These are phyloP conservation scores for Spicauda simplicius DNA, from an alignment of 2,888 invertebrate species.

Conservation along the genomic window DNA sequence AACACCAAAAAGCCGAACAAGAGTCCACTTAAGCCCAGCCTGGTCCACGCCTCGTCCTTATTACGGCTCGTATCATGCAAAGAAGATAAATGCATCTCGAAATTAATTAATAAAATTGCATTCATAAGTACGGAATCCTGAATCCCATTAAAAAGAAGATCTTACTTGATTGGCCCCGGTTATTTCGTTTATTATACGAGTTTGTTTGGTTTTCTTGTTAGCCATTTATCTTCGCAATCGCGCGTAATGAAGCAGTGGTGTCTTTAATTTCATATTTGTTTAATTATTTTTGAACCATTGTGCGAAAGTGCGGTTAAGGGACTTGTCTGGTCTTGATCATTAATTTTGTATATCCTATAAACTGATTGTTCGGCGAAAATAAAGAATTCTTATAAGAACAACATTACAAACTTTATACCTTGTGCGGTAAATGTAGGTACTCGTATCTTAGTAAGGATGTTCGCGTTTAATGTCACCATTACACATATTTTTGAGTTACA, in stretches of 20 bases:
- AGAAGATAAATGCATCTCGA: conserved; percentile 76
- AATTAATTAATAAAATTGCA: conserved; percentile 81
- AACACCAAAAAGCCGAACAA: conserved; percentile 23
- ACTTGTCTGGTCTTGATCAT: too few species aligned
- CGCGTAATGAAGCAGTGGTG: conserved; percentile 41
- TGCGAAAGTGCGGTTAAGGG: too few species aligned
- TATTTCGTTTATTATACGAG: conserved; percentile 51
- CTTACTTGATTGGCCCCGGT: conserved; percentile 58
- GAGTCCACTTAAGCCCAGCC: conserved; percentile 54
- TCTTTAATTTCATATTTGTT: conserved; percentile 41
- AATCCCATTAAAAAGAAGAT: conserved; percentile 50
- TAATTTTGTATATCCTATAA: too few species aligned
- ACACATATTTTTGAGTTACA: too few species aligned
- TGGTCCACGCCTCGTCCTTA: conserved; percentile 60
- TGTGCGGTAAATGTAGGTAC: too few species aligned
- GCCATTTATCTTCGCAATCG: conserved; percentile 45
- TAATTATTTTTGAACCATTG: conserved; percentile 28
- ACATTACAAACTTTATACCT: too few species aligned
- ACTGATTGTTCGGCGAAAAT: too few species aligned
- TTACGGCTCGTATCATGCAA: conserved; percentile 73
- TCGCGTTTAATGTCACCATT: too few species aligned
- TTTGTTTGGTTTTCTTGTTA: conserved; percentile 48
- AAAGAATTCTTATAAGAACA: too few species aligned
- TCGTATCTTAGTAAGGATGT: too few species aligned
- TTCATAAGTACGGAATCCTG: conserved; percentile 56